A percentile compares a stretch with the other conserved stretches of the same genome.
Conservation (phyloP, 2,888 invertebrate genomes). For the Eustalomyia histrio region DNA sequence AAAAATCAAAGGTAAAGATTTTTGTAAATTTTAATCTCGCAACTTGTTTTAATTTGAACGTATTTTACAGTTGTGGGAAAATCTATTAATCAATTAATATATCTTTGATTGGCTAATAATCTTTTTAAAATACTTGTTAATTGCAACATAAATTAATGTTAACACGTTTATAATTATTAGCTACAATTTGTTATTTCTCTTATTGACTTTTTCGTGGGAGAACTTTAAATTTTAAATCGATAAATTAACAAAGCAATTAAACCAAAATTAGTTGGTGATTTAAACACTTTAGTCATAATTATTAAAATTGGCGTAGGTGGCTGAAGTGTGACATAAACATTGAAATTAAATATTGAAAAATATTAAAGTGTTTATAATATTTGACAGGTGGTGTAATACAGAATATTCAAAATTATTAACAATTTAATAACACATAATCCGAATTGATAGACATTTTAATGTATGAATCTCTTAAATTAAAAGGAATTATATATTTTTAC, state of each 20-base stretch:
- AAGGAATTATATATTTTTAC: too few species aligned
- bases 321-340: neutral
- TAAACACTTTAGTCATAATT: conserved; percentile 2
- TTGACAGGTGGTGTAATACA: neutral
- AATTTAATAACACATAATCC: conserved; percentile 12
- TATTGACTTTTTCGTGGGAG: conserved; percentile 48
- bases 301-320: neutral
- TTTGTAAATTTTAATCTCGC: too few species aligned
- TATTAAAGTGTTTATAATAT: neutral
- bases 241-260: conserved; percentile 34
- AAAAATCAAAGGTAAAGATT: too few species aligned
- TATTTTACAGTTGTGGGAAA: conserved; percentile 1
- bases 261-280: neutral
- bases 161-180: conserved; percentile 48
- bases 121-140: conserved; percentile 19
- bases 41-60: neutral
- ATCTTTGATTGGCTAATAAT: neutral
- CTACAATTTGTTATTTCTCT: conserved; percentile 29
- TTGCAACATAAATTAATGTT: conserved; percentile 55
- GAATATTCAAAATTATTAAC: neutral
- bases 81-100: neutral
- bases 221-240: conserved; percentile 15
- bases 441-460: too few species aligned
- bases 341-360: too few species aligned
- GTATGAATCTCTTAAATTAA: neutral